Evolutionary conservation across 2,888 invertebrate species (phyloP).

Genomic region (Serripes groenlandicus): DNA sequence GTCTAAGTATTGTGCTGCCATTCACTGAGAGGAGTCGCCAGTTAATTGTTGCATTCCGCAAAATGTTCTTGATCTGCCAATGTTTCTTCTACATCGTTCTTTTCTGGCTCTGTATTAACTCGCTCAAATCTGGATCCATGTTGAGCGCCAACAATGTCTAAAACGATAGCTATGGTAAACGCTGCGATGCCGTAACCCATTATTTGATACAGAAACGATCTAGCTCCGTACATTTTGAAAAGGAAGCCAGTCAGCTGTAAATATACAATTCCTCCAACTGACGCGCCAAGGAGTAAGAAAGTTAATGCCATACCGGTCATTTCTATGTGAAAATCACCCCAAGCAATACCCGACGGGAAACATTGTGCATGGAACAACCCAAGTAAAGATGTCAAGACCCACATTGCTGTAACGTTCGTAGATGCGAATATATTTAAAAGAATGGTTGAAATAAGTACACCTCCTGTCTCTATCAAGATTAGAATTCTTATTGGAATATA

Average conservation of each 20-base stretch:
- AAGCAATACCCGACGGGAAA: slow-evolving; percentile 75
- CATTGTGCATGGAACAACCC: slow-evolving; percentile 72
- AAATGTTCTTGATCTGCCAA: no score
- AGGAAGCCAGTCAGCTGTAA: slow-evolving; percentile 73
- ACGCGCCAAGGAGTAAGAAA: slow-evolving; percentile 69
- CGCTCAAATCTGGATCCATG: slow-evolving; percentile 60
- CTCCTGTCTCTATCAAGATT: slow-evolving; percentile 67
- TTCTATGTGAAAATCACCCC: slow-evolving; percentile 74
- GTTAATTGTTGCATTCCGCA: no score
- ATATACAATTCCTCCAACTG: slow-evolving; percentile 72
- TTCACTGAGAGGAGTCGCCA: no score
- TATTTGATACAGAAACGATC: slow-evolving; percentile 69
- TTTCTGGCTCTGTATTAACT: background rate
- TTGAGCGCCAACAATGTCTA: slow-evolving; percentile 57
- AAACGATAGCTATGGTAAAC: slow-evolving; percentile 50
- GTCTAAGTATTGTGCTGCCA: no score
- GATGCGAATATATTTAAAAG: slow-evolving; percentile 69
- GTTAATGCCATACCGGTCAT: slow-evolving; percentile 75
- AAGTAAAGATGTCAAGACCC: slow-evolving; percentile 69
- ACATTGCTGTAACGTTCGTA: slow-evolving; percentile 61
- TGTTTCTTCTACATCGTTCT: no score
- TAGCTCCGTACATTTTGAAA: slow-evolving; percentile 69
- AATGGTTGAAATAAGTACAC: slow-evolving; percentile 60
- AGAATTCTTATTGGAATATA: slow-evolving; percentile 70
- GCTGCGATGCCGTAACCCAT: slow-evolving; percentile 64